Base-by-base conservation (phyloP, 2,113 vertebrate genomes). In the Tricholaema leucomelas region DNA sequence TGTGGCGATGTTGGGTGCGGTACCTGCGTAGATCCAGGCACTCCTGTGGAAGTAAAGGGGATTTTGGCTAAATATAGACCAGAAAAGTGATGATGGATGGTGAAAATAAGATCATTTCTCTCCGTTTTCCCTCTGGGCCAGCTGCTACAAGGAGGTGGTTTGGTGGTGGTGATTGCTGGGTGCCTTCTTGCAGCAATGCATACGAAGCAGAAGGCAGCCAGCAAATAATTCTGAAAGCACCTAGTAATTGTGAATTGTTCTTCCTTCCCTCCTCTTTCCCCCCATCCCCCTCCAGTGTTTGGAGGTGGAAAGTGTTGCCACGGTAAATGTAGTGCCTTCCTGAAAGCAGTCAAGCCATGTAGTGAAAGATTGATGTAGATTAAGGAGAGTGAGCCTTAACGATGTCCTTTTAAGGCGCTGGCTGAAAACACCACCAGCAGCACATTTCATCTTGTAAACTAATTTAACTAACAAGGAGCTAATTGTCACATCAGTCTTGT, bases 41-140 rank as follows among this genome's bases (percentile, higher is more conserved):
- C 28, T 92, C 71, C 13, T 71, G 1, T 85, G 80, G 79, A 87
- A 56, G 36, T 81, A 55, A 61, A 91, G 60, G 15, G 72, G 35
- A 31, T n/a, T 60, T 74, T 81, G 78, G 60, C 61, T 92, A 85
- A 87, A 80, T 85, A 87, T 92, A 87, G 46, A 71, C 59, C 36
- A 80, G 81, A 73, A 1, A 1, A 70, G 40, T 70, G 46, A 52
- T 71, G 79, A 91, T 60, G 61, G 72, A 67, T 87, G 28, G 60
- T 1, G 2, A 82, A 91, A 94, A 82, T 70, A 54, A 85, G 52
- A 83, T 89, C 3, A 4, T 82, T 91, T 90, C 60, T 80, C 31
- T 70, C 40, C 5, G 5, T 73, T 87, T 91, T 82, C 52, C 59
- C 8, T 2, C 1, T 83, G 8, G 35, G 72, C 75, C 75, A 71